Base-by-base conservation (phyloP, 2,888 invertebrate genomes). In the Macroteleia sp. region DNA sequence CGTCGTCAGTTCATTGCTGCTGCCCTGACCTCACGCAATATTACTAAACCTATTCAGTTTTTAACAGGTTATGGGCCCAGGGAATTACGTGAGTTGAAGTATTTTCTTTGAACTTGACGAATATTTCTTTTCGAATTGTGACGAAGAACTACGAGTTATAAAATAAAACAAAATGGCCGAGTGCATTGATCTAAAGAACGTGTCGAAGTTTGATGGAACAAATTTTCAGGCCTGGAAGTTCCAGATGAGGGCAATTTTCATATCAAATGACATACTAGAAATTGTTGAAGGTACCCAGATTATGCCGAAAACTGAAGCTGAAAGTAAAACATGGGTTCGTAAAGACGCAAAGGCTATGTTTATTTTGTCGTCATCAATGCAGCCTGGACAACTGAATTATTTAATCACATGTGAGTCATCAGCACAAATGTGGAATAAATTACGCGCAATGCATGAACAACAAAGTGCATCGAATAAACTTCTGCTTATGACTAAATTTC, bases 391-490 rank as follows among this genome's bases (percentile, higher is more conserved):
- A 28, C 34, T 80, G 0, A 57, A 83, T 9, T 64, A 66, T 39
- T 16, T 84, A n/a, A 10, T 83, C 4, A 75, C 46, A 4, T 82
- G 84, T 22, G 39, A 48, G 0, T 81, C 83, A 4, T 81, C 83
- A 0, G 56, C 71, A 2, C 54, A 82, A 17, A 86, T 84, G 83
- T 87, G 84, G 82, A 56, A 41, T 0, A 81, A 70, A 9, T 32
- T 85, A 4, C 5, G 22, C 1, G 5, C 28, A 5, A 14, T 64
- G 1, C 82, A 87, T 28, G 84, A 84, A 61, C 82, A 85, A 36
- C 82, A 81, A 57, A 80, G 81, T 0, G 78, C 42, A 19, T 77
- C 84, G 5, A 83, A 85, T 22, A 85, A 83, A 41, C 28, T 85
- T 6, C 0, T 79, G 10, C 16, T 84, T 6, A 62, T 62, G 32